phyloP scores from a whole-genome alignment of 2,888 invertebrate genomes.

The Drosophila pegasa region DNA sequence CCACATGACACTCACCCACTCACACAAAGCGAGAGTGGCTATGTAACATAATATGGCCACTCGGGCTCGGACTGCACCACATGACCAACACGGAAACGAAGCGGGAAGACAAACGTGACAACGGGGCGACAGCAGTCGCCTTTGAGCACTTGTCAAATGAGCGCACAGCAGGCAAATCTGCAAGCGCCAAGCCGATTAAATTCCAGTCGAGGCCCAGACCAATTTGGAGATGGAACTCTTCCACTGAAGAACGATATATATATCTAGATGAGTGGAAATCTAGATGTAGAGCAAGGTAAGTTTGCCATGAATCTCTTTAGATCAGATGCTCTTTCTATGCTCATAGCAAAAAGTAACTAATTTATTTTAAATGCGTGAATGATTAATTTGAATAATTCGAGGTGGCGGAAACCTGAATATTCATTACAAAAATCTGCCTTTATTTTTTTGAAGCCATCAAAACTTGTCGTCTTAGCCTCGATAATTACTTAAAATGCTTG shows the following conservation, averaged over 20 bases:
- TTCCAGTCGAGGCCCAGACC: slow-evolving; percentile 32
- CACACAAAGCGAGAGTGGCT: slow-evolving; percentile 23
- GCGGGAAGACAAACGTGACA: slow-evolving; percentile 1
- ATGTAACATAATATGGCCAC: slow-evolving; percentile 42
- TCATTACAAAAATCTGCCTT: not conserved
- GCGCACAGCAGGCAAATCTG: slow-evolving; percentile 32
- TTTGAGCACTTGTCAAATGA: slow-evolving; percentile 54
- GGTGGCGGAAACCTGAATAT: not conserved
- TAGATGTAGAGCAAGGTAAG: not conserved
- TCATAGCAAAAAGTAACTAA: not conserved
- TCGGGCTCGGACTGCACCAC: slow-evolving; percentile 7
- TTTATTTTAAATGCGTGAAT: not conserved
- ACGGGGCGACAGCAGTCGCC: slow-evolving; percentile 14
- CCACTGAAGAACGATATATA: not conserved
- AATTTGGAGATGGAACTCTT: not conserved
- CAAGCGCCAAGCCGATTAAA: slow-evolving; percentile 53
- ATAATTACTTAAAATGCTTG: not conserved
- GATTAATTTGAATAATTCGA: not conserved
- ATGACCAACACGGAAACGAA: slow-evolving; percentile 42
- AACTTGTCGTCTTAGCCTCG: not conserved
- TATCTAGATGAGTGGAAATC: not conserved
- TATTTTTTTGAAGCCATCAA: too few relatives aligned
- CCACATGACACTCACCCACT: slow-evolving; percentile 50
- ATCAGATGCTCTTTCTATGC: not conserved
- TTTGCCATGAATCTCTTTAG: not conserved